Base-by-base conservation (phyloP, 2,113 vertebrate species). In the Acrocephalus kingi region DNA sequence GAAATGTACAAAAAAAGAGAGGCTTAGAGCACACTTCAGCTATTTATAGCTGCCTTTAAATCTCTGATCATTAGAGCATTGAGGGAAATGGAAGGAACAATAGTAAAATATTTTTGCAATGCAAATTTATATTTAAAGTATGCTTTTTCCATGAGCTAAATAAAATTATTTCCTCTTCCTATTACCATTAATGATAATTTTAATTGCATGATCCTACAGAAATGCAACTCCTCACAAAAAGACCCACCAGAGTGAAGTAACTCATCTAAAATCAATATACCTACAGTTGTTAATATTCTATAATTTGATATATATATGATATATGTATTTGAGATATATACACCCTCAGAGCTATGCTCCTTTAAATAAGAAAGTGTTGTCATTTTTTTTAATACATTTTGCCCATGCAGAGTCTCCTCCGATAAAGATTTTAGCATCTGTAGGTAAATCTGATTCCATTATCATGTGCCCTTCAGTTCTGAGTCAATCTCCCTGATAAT, bases 401-500 rank as follows among this genome's bases (percentile, higher is more conserved):
- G 59, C 74, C 58, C 79, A 71, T 55, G 24, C 51, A 93, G 75
- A 90, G 41, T 79, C 48, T 95, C 67, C 72, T 90, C 80, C 64
- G 84, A 94, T 92, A 91, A 93, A 90, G 84, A 94, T 80, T 96
- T 95, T 87, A 93, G 51, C 93, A 74, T 95, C 55, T 83, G 71
- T 71, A 93, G 82, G 90, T 93, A 93, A 91, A 95, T 84, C 85
- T 95, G 59, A 90, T 88, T 93, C 92, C 56, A 56, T 93, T 97
- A 95, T 84, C 73, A 39, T 84, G 86, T 92, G 84, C 72, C 90
- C 90, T 96, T 96, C 94, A 84, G 67, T 93, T 94, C 85, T 52
- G 55, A 94, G 90, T 95, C 91, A 95, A 80, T 96, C 84, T 96
- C 59, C 61, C 46, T 51, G 93, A 96, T 95, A 85, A 96, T 90